Evolutionary conservation across 2,797 vertebrate genomes (phyloP).

Genomic region (Kryptolebias ocellatus): DNA sequence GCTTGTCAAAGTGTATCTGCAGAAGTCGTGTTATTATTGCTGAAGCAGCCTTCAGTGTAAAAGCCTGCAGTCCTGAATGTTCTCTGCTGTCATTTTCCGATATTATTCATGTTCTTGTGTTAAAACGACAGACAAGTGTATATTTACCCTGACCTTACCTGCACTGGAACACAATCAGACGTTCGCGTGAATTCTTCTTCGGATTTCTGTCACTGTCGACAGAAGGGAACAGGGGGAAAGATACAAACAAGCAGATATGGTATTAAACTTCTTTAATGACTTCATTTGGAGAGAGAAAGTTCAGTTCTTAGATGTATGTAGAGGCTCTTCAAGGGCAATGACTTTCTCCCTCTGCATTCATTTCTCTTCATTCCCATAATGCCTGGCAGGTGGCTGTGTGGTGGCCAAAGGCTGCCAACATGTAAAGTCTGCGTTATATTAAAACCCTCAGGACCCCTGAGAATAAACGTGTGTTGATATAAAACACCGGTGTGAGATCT

Average conservation of each 20-base stretch:
- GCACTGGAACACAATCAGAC: slow-evolving; percentile 2
- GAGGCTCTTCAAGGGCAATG: slow-evolving; percentile 60
- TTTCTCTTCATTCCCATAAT: slow-evolving; percentile 71
- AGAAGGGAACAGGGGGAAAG: slow-evolving; percentile 17
- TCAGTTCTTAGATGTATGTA: slow-evolving; percentile 49
- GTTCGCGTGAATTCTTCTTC: slow-evolving; percentile 9
- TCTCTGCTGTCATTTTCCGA: slow-evolving; percentile 14
- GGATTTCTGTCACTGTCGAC: slow-evolving; percentile 14
- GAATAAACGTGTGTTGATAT: slow-evolving; percentile 41
- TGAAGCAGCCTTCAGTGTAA: slow-evolving; percentile 18
- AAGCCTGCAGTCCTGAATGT: slow-evolving; percentile 15
- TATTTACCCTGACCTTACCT: slow-evolving; percentile 30
- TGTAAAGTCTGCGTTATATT: slow-evolving; percentile 48
- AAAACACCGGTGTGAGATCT: slow-evolving; percentile 34
- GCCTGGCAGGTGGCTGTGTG: slow-evolving; percentile 55
- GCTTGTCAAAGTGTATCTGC: slow-evolving; percentile 10
- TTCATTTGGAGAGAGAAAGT: slow-evolving; percentile 52
- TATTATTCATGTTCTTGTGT: slow-evolving; percentile 25
- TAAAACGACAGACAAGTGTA: slow-evolving; percentile 24
- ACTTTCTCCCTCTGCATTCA: slow-evolving; percentile 55
- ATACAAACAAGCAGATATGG: slow-evolving; percentile 28
- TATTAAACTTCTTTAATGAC: slow-evolving; percentile 56
- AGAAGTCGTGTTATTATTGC: slow-evolving; percentile 15
- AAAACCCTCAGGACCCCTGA: slow-evolving; percentile 47
- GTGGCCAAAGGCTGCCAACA: slow-evolving; percentile 57